These are phyloP conservation scores for Galerucella calmariensis DNA, from an alignment of 2,888 invertebrate species.

Conservation along the genomic window DNA sequence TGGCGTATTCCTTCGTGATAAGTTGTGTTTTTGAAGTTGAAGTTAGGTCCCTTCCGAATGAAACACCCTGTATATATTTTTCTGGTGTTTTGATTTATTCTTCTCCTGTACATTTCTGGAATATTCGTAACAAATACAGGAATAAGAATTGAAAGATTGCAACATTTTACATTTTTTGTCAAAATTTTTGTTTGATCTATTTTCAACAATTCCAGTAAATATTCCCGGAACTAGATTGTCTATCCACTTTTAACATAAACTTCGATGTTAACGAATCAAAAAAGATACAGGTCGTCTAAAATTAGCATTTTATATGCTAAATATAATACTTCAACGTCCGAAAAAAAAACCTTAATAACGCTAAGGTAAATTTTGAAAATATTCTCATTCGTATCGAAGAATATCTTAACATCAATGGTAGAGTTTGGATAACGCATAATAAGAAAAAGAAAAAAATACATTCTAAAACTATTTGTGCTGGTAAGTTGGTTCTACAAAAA, in stretches of 20 bases:
- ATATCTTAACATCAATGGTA: constrained; percentile 12
- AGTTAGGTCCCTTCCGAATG: too few species aligned
- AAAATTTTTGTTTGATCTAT: not conserved
- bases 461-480: not conserved
- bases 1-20: too few species aligned
- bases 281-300: constrained; percentile 35
- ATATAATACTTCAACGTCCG: constrained; percentile 20
- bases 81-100: too few species aligned
- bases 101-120: not conserved
- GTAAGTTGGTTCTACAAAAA: too few species aligned
- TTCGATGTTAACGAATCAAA: constrained; percentile 34
- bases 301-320: constrained; percentile 32
- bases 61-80: too few species aligned
- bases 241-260: constrained; percentile 30
- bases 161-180: not conserved
- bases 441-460: constrained; percentile 7
- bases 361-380: constrained; percentile 9
- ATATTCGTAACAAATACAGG: not conserved
- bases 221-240: constrained; percentile 6
- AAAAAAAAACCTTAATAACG: constrained; percentile 20
- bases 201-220: not conserved
- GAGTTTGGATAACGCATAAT: not conserved
- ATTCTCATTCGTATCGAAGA: constrained; percentile 17
- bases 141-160: not conserved
- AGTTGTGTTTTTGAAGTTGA: too few species aligned